phyloP scores from a whole-genome alignment of 2,797 vertebrate species.

The Ctenochaetus hawaiiensis region DNA sequence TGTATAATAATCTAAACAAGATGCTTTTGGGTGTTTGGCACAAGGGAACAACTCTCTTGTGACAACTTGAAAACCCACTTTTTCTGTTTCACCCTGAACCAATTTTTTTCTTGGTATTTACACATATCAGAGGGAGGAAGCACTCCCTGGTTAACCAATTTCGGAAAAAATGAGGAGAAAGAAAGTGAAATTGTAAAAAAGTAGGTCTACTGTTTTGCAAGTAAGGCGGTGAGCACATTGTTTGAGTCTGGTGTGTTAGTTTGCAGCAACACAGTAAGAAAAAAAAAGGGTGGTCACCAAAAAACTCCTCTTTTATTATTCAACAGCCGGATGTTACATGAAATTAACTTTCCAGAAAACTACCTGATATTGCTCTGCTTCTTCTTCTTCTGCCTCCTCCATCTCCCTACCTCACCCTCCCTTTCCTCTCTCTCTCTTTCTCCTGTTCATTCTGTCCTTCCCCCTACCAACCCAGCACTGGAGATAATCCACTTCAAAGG shows the following conservation, averaged over 20 bases:
- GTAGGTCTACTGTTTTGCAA: not conserved
- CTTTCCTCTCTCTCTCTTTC: not conserved
- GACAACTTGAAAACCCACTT: conserved; percentile 49
- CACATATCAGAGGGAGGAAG: conserved; percentile 1
- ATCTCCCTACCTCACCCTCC: not conserved
- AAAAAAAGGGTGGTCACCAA: not conserved
- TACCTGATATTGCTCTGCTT: conserved; percentile 8
- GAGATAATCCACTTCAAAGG: conserved; percentile 59
- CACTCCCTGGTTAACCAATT: not conserved
- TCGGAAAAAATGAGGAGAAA: conserved; percentile 5
- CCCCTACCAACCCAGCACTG: conserved; percentile 15
- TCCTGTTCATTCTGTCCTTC: conserved; percentile 9
- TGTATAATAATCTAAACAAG: conserved; percentile 27
- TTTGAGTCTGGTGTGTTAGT: conserved; percentile 5
- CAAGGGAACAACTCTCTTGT: conserved; percentile 8
- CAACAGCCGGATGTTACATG: conserved; percentile 48
- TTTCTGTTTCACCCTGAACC: conserved; percentile 30
- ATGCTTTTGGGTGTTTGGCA: conserved; percentile 19
- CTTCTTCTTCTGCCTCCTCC: conserved; percentile 2
- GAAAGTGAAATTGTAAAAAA: conserved; percentile 6
- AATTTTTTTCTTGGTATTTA: conserved; percentile 17
- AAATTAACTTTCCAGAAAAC: conserved; percentile 24
- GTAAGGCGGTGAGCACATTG: not conserved
- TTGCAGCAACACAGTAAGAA: not conserved
- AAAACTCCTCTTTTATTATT: conserved; percentile 64